Evolutionary conservation across 37 sponge, comb jelly and placozoan species (phyloP), one percentile per base, ranked within the genome.

Genomic region (Crambe crambe): DNA sequence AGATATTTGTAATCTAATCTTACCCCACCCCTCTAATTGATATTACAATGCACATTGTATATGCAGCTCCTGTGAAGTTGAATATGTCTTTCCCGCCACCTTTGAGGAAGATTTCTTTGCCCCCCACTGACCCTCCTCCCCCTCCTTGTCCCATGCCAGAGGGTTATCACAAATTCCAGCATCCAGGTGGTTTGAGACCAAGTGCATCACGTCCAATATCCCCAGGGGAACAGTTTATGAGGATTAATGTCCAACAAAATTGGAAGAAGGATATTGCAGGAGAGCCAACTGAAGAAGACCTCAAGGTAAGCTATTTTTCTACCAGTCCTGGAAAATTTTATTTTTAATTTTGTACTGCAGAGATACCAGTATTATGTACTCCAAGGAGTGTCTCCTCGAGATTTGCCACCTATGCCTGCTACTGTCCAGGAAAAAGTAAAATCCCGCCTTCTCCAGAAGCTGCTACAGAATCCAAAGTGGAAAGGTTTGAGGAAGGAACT

Each of bases 281-380:
- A 21, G 77, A 80, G 9, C 95, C 89, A 0, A 77, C 76, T n/a
- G 77, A 77, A 23, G 35, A 56, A 30, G 95, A 95, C 73, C 79
- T 86, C 0, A 74, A 92, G 92, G 95, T 91, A 60, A 39, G 39
- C 69, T 17, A 9, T 34, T 18, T 74, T 10, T 9, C 15, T 8
- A n/a, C 29, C 21, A 10, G 10, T 40, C 40, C 56, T 23, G 18
- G 12, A 56, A 25, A 74, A 54, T 23, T n/a, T 4, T 58, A 30
- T 36, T 6, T 15, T 36, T 36, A 39, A 5, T 26, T 42, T 42
- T 65, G 20, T 68, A 20, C 35, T 71, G 27, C 72, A 96, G 95
- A 85, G 97, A 8, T 96, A 96, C 62, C 23, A 84, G 37, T 88
- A 94, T 79, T 96, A 96, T 72, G 72, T 96, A 21, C 56, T 41